Base-by-base conservation (phyloP, 2,113 vertebrate species). In the Callospermophilus lateralis region DNA sequence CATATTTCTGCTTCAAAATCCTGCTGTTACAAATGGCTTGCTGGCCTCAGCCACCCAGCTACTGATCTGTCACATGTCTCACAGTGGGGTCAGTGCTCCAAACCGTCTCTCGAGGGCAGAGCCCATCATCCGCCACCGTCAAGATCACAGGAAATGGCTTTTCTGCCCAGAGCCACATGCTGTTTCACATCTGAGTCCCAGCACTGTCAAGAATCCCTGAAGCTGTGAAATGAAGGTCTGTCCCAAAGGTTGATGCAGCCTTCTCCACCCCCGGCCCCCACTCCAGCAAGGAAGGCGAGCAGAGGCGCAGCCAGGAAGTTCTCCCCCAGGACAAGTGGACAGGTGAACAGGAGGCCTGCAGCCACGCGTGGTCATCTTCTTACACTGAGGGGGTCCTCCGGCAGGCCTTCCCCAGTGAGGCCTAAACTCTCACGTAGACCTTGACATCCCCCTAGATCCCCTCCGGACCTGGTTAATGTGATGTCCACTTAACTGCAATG, bases 171-270 rank as follows among this genome's bases (percentile, higher is more conserved):
- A 88, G 42, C 42, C n/a, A 24, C 19, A 39, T 1, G 0, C 26
- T 12, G 30, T 45, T n/a, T 39, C 67, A 39, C 4, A 5, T 22
- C 39, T 28, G 15, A 39, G 51, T 7, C 34, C 73, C 39, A 24
- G 65, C 37, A 19, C 84, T 51, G 28, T 37, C 72, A 58, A 34
- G 37, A 76, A 22, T 26, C 73, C 15, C 48, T 12, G 6, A 76
- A 81, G 73, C 26, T 93, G 20, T 53, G 63, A n/a, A 81, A 72
- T 32, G 68, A 34, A 95, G 87, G 53, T n/a, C 37, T 16, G 45
- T 3, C 1, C n/a, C 28, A 80, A 55, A n/a, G 55, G n/a, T 20
- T 32, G 22, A 34, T 16, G 45, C 92, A 3, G 22, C 34, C 34
- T 15, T 92, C 26, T 48, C 68, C 63, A 6, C 34, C 30, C n/a